A percentile compares a stretch with the other conserved stretches of the same genome.
These are phyloP conservation scores for Dyspetes luteomarginatus DNA, from an alignment of 2,888 invertebrate species.

Conservation along the genomic window DNA sequence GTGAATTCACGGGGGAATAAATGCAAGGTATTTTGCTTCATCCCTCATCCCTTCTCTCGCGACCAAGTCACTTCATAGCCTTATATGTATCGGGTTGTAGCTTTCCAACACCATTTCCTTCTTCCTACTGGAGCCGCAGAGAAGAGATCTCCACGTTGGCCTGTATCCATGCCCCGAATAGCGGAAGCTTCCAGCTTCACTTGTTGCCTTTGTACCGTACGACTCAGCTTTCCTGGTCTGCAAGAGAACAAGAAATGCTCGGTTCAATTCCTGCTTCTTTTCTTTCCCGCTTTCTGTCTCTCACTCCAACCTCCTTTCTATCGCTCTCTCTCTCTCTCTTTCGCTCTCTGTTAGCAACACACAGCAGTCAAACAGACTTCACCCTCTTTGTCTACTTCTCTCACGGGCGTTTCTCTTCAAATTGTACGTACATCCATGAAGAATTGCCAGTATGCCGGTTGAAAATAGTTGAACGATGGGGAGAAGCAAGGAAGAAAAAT, in stretches of 20 bases:
- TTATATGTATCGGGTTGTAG: neutral
- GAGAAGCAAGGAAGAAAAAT: neutral
- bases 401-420: slow-evolving; percentile 38
- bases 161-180: slow-evolving; percentile 52
- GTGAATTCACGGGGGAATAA: neutral
- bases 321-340: neutral
- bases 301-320: too few species aligned
- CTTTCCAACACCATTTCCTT: neutral
- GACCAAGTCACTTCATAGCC: slow-evolving; percentile 3
- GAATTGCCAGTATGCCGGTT: slow-evolving; percentile 44
- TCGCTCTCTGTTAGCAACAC: neutral
- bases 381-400: slow-evolving; percentile 18
- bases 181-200: slow-evolving; percentile 50
- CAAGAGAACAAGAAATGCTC: slow-evolving; percentile 46
- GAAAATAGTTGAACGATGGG: neutral
- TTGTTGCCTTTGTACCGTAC: slow-evolving; percentile 63
- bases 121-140: neutral
- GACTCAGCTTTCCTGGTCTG: slow-evolving; percentile 10
- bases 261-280: neutral
- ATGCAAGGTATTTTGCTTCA: slow-evolving; percentile 15
- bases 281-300: neutral
- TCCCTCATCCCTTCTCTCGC: neutral
- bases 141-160: slow-evolving; percentile 2
- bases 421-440: slow-evolving; percentile 50
- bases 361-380: slow-evolving; percentile 31